Evolutionary conservation across 2,113 vertebrate genomes (phyloP).

Genomic region (Hypocryptadius cinnamomeus): DNA sequence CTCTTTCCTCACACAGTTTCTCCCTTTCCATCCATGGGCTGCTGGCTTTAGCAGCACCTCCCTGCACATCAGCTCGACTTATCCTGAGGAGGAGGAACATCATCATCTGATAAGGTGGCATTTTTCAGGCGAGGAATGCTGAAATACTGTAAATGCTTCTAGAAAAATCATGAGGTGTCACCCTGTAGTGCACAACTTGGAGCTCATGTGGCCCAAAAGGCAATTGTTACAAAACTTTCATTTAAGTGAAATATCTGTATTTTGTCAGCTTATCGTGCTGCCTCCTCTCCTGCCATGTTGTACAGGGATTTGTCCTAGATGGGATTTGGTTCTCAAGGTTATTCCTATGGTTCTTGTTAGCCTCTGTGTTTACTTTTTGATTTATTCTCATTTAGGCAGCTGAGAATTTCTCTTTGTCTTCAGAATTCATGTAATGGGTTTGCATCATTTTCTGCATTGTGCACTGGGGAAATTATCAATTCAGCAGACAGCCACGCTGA

Average conservation of each 20-base stretch:
- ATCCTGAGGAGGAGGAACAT: not conserved
- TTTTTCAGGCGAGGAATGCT: not conserved
- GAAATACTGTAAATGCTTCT: not conserved
- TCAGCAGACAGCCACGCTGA: not conserved
- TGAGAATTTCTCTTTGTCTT: slow-evolving; percentile 31
- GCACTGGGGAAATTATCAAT: not conserved
- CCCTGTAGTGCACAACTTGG: not conserved
- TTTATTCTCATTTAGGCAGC: not conserved
- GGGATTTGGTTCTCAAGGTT: not conserved
- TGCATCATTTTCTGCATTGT: not conserved
- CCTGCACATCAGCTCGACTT: not conserved
- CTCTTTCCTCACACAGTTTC: not conserved
- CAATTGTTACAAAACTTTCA: not conserved
- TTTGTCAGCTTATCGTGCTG: not conserved
- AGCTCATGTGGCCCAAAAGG: not conserved
- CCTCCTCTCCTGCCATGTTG: not conserved
- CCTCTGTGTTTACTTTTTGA: not conserved
- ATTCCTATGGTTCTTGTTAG: not conserved
- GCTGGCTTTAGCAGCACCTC: not conserved
- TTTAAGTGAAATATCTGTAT: not conserved
- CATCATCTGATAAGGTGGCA: not conserved
- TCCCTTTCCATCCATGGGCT: not conserved
- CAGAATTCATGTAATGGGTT: not conserved
- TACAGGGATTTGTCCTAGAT: not conserved
- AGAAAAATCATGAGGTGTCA: not conserved